Conservation (phyloP, 2,113 vertebrate genomes). For the Leucosticte australis region DNA sequence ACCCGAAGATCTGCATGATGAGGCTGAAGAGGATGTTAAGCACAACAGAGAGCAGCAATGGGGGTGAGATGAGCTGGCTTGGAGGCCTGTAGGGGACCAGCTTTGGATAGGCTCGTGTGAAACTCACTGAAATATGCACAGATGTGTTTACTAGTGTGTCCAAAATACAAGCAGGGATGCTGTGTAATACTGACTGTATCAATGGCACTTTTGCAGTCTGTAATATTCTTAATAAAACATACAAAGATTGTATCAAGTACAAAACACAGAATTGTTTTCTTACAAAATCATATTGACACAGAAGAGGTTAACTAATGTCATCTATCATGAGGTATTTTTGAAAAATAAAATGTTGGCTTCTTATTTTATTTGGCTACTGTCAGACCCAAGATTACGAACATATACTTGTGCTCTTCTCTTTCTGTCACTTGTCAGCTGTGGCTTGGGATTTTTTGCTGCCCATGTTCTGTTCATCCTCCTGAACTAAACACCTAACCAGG, state of each 20-base stretch:
- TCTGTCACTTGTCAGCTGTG: not conserved
- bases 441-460: not conserved
- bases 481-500: not conserved
- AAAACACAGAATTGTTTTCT: not conserved
- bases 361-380: not conserved
- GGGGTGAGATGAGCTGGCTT: constrained; percentile 74
- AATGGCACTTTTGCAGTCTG: not conserved
- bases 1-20: constrained; percentile 71
- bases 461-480: not conserved
- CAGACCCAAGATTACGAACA: not conserved
- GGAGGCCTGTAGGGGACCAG: constrained; percentile 77
- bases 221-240: not conserved
- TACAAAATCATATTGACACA: not conserved
- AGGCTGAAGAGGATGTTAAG: constrained; percentile 78
- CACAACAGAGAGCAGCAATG: constrained; percentile 76
- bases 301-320: not conserved
- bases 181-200: not conserved
- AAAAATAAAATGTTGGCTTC: not conserved
- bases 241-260: not conserved
- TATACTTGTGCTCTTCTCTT: not conserved
- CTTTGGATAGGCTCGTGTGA: constrained; percentile 76
- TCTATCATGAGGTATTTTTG: not conserved
- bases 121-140: constrained; percentile 71
- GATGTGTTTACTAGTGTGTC: not conserved
- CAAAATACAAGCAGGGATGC: not conserved